A percentile compares a stretch with the other conserved stretches of the same genome.
These are phyloP conservation scores for Chrysemys picta DNA, from an alignment of 2,113 vertebrate species.

Conservation along the genomic window DNA sequence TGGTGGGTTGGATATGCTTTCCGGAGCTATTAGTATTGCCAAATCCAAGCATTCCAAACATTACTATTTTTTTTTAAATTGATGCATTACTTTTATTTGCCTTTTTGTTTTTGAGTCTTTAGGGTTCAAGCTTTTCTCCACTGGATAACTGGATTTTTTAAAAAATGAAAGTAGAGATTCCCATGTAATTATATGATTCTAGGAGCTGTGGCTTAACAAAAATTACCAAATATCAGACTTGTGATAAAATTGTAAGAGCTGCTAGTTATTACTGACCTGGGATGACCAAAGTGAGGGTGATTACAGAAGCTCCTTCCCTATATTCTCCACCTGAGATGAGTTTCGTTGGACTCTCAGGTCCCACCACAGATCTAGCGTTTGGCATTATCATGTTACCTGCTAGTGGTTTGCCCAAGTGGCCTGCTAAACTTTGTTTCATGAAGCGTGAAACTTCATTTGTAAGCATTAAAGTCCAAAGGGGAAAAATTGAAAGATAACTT, in stretches of 20 bases:
- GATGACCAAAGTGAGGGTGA: not conserved
- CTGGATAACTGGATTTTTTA: not conserved
- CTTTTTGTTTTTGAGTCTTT: not conserved
- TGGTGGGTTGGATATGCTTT: not conserved
- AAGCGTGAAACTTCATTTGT: conserved; percentile 62
- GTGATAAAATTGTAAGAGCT: not conserved
- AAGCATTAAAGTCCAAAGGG: conserved; percentile 30
- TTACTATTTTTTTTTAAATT: not conserved
- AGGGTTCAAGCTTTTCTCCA: not conserved
- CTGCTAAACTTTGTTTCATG: conserved; percentile 50
- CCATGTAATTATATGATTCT: not conserved
- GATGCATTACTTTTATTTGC: not conserved
- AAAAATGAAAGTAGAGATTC: not conserved
- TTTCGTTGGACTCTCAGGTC: not conserved
- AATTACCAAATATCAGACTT: not conserved
- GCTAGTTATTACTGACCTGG: not conserved
- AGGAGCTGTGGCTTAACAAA: not conserved
- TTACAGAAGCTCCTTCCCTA: accelerated
- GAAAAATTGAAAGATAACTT: conserved; percentile 67
- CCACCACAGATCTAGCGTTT: not conserved
- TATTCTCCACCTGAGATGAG: not conserved
- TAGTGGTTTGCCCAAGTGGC: conserved; percentile 30
- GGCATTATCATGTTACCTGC: not conserved
- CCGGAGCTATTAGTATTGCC: not conserved
- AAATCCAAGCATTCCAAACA: not conserved